Evolutionary conservation across 2,113 vertebrate species (phyloP), one percentile per base, ranked within the genome.

Genomic region (Bambusicola thoracicus): DNA sequence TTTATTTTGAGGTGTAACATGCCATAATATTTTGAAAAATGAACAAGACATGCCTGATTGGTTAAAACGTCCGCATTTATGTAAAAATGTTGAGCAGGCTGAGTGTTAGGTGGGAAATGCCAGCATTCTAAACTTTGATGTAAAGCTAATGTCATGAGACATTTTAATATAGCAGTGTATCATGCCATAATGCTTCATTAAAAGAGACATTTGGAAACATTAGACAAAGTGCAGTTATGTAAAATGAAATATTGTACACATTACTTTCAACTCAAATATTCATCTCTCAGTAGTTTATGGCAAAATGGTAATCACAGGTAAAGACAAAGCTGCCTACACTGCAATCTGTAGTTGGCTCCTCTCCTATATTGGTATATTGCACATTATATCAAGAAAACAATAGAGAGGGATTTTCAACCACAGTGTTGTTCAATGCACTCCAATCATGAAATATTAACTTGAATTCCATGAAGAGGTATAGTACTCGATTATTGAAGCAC

Each of bases 21-120:
- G 83, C 87, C 78, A 93, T 85, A 82, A 82, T 94, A 87, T 95
- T 96, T 93, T 93, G 91, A 96, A 92, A 96, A 97, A 96, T 93
- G 91, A 97, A 80, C 61, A 75, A 91, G 91, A 65, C 51, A 83
- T 62, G 30, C 81, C 85, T 95, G 94, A 96, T 95, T 96, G 85
- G 95, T 93, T 96, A 93, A 90, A 93, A 96, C 94, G 69, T 94
- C 72, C 92, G 72, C 72, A 43, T 96, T 96, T 96, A 84, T 89
- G 12, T 89, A 91, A 84, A 90, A 95, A 84, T 59, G 67, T 91
- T 97, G 92, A 87, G 65, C 67, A 92, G 81, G 36, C 79, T 91
- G 38, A 66, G 51, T 76, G 70, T 95, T 89, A 76, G 86, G 81
- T 84, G 41, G 48, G 77, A 96, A 96, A 97, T 86, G 87, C 81